Evolutionary conservation across 2,888 invertebrate species (phyloP).

Genomic region (Lepidochitona cinerea): DNA sequence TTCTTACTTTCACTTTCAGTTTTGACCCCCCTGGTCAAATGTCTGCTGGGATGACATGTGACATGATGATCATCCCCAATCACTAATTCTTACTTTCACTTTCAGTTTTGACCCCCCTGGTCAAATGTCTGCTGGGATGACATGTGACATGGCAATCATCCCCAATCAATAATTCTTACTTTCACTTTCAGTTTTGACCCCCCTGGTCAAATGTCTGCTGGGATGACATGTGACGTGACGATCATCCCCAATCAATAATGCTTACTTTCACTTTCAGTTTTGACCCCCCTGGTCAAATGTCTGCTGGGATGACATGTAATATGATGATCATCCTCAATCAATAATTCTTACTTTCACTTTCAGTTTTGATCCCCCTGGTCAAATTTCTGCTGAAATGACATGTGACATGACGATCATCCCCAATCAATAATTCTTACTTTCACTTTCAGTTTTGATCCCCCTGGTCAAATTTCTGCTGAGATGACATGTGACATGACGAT

Average conservation of each 20-base stretch:
- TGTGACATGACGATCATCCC: too few relatives aligned
- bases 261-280: too few relatives aligned
- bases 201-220: conserved; percentile 71
- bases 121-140: conserved; percentile 70
- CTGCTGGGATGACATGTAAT: too few relatives aligned
- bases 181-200: conserved; percentile 66
- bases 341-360: too few relatives aligned
- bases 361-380: too few relatives aligned
- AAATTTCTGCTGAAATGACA: too few relatives aligned
- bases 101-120: conserved; percentile 70
- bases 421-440: not conserved
- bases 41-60: conserved; percentile 71
- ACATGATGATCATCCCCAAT: conserved; percentile 66
- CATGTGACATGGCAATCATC: conserved; percentile 69
- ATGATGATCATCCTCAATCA: too few relatives aligned
- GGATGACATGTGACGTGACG: conserved; percentile 69
- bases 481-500: conserved; percentile 70
- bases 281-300: too few relatives aligned
- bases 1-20: conserved; percentile 40
- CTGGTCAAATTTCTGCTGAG: conserved; percentile 71
- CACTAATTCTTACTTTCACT: conserved; percentile 5
- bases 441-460: conserved; percentile 67
- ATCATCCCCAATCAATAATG: conserved; percentile 70
- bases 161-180: conserved; percentile 51
- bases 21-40: conserved; percentile 71